These are phyloP conservation scores for Pangasius djambal DNA, from an alignment of 2,797 vertebrate genomes.

Conservation along the genomic window DNA sequence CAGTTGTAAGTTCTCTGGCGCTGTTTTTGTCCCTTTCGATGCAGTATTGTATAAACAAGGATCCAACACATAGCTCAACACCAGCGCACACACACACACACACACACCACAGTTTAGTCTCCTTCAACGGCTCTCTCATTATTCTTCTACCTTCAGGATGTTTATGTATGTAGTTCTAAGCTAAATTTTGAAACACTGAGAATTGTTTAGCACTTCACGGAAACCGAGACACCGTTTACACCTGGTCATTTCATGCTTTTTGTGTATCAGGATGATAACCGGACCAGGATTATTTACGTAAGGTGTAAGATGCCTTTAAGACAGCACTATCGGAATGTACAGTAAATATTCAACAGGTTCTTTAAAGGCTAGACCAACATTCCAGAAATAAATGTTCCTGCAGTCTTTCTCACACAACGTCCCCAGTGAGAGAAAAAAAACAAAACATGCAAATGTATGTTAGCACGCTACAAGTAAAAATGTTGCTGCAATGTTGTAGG, in stretches of 20 bases:
- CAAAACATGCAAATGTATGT: neutral
- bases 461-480: neutral
- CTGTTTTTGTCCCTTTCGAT: conserved; percentile 40
- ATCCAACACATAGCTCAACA: conserved; percentile 50
- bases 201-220: neutral
- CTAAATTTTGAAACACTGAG: conserved; percentile 45
- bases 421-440: neutral
- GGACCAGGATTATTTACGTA: neutral
- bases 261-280: neutral
- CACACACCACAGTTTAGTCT: conserved; percentile 24
- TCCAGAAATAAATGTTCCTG: neutral
- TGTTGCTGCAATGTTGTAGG: neutral
- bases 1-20: conserved; percentile 42
- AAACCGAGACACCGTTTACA: neutral
- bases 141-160: conserved; percentile 45
- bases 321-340: neutral
- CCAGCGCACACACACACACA: conserved; percentile 66
- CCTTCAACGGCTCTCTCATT: conserved; percentile 49
- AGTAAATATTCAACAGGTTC: neutral
- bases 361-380: neutral
- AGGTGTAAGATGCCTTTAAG: neutral
- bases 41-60: conserved; percentile 38
- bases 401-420: neutral
- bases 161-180: conserved; percentile 59
- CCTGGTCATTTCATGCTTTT: neutral